A percentile compares a stretch with the other conserved stretches of the same genome.
Conservation (phyloP, 2,888 invertebrate species). For the Altica lythri region DNA sequence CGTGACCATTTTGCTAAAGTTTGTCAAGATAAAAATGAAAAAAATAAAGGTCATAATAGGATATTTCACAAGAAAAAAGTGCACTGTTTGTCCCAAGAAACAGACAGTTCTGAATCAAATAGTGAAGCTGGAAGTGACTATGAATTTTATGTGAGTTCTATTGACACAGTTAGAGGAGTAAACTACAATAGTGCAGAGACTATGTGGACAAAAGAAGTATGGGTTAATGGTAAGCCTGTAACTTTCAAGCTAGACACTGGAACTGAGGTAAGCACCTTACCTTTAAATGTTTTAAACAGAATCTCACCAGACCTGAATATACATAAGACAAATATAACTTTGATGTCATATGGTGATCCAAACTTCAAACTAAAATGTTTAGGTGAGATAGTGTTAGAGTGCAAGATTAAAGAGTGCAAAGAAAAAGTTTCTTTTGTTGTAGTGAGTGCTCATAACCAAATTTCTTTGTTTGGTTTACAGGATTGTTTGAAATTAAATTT, state of each 20-base stretch:
- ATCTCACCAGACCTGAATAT: constrained; percentile 6
- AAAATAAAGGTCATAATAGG: no score
- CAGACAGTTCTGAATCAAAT: constrained; percentile 10
- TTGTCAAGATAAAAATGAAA: background rate
- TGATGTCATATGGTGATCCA: no score
- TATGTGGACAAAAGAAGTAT: constrained; percentile 23
- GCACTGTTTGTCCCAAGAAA: constrained; percentile 4
- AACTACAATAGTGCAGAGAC: constrained; percentile 1
- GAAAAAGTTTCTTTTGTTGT: no score
- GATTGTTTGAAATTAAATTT: no score
- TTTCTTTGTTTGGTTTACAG: no score
- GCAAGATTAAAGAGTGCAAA: no score
- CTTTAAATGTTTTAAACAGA: constrained; percentile 17
- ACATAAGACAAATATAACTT: no score
- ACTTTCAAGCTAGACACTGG: constrained; percentile 31
- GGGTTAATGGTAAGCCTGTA: constrained; percentile 22
- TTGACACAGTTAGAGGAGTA: background rate
- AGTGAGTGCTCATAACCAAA: no score
- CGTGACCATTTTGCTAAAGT: no score
- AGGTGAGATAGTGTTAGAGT: no score
- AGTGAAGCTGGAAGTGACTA: constrained; percentile 17
- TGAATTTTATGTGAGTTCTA: constrained; percentile 26
- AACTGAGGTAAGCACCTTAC: constrained; percentile 30
- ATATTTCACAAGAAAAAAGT: constrained; percentile 1
- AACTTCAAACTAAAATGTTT: no score